Conservation (phyloP, 2,113 vertebrate genomes). For the Lepus timidus region DNA sequence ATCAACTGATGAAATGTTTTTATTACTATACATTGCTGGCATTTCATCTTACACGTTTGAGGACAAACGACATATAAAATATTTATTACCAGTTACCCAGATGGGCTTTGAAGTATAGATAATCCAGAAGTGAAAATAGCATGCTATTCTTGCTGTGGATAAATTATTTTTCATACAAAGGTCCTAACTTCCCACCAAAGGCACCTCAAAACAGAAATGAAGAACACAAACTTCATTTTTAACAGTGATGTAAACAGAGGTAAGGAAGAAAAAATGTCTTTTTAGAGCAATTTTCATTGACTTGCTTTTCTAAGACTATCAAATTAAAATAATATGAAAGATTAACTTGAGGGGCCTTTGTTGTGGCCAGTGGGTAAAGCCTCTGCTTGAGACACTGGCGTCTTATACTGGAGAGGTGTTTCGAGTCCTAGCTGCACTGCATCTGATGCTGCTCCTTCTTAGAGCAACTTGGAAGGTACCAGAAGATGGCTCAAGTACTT, state of each 20-base stretch:
- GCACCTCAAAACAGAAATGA: conserved; percentile 10
- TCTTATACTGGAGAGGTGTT: no score
- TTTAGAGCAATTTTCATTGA: conserved; percentile 44
- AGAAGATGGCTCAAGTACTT: no score
- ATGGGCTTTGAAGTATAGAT: background rate
- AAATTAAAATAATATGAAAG: conserved; percentile 44
- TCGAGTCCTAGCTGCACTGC: no score
- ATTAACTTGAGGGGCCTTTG: background rate
- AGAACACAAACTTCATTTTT: conserved; percentile 17
- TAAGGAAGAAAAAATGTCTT: conserved; percentile 25
- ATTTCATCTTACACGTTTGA: background rate
- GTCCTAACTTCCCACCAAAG: background rate
- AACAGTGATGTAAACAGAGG: conserved; percentile 8
- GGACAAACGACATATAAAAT: background rate
- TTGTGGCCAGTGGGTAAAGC: no score
- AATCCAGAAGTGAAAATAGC: background rate
- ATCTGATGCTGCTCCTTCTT: no score
- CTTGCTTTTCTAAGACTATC: conserved; percentile 60
- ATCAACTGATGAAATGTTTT: background rate
- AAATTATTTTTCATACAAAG: conserved; percentile 30
- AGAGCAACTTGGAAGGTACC: no score
- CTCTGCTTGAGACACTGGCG: no score
- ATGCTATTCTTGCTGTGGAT: background rate
- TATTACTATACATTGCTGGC: background rate
- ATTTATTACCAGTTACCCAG: background rate